Evolutionary conservation across 2,888 invertebrate genomes (phyloP).

Genomic region (Epiblema foenella): DNA sequence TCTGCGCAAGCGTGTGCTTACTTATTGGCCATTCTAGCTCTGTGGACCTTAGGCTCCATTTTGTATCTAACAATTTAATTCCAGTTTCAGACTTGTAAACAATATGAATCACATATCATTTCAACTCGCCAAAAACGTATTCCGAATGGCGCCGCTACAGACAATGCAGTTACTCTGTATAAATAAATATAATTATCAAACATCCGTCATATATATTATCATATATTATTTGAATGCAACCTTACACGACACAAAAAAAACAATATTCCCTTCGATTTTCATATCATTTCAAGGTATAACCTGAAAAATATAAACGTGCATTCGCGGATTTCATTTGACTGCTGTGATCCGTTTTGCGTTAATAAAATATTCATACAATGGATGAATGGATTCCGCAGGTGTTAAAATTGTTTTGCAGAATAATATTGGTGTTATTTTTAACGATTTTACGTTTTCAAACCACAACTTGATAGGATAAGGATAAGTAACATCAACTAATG

Average conservation of each 20-base stretch:
- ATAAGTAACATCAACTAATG: too few species aligned
- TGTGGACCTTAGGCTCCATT: too few species aligned
- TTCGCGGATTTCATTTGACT: constrained; percentile 46
- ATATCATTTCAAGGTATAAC: constrained; percentile 24
- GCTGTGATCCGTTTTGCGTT: constrained; percentile 49
- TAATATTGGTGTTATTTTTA: constrained; percentile 3
- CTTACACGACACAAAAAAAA: background rate
- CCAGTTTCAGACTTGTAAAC: too few species aligned
- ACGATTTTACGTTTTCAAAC: background rate
- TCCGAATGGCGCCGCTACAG: too few species aligned
- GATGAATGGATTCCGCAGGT: constrained; percentile 46
- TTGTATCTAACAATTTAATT: too few species aligned
- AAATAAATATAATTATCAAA: too few species aligned
- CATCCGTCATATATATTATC: too few species aligned
- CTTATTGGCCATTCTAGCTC: too few species aligned
- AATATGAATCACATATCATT: too few species aligned
- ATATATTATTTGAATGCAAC: constrained; percentile 1
- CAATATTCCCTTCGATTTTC: constrained; percentile 1
- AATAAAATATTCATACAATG: constrained; percentile 55
- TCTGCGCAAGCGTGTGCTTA: too few species aligned
- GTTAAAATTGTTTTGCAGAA: constrained; percentile 34
- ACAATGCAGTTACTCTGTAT: too few species aligned
- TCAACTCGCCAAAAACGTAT: too few species aligned
- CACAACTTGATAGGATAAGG: background rate
- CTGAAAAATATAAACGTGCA: constrained; percentile 30